Evolutionary conservation across 2,797 vertebrate species (phyloP).

Genomic region (Sebastes alutus): DNA sequence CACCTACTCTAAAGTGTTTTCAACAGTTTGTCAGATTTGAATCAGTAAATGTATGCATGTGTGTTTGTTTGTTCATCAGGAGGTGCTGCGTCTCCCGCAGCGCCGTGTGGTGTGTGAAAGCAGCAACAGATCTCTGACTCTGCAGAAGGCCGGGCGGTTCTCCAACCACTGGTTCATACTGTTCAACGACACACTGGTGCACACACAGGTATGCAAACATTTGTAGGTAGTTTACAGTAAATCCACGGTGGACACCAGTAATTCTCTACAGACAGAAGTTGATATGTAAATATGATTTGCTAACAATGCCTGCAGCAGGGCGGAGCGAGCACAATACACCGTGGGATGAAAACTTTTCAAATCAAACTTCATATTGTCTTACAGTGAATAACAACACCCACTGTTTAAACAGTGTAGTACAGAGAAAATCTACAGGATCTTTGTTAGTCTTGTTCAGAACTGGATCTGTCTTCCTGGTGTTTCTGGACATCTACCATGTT

Average conservation of each 20-base stretch:
- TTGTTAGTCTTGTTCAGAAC: neutral
- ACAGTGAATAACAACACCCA: neutral
- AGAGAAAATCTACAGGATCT: neutral
- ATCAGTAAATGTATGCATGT: neutral
- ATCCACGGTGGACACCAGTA: neutral
- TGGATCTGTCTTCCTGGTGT: neutral
- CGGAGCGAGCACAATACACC: neutral
- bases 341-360: neutral
- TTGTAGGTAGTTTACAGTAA: neutral
- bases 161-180: conserved; percentile 98
- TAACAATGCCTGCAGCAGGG: neutral
- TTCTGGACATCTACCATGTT: conserved; percentile 2
- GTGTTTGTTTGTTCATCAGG: conserved; percentile 75
- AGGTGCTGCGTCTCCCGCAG: conserved; percentile 89
- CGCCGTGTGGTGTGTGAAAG: conserved; percentile 95
- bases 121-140: conserved; percentile 88
- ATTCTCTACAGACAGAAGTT: neutral
- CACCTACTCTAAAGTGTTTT: neutral
- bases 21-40: neutral
- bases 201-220: conserved; percentile 88
- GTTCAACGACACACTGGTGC: conserved; percentile 94
- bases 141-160: conserved; percentile 94
- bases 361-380: neutral
- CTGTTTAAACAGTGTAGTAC: neutral
- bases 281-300: neutral